Conservation (phyloP, 2,113 vertebrate species). For the Anseranas semipalmata region DNA sequence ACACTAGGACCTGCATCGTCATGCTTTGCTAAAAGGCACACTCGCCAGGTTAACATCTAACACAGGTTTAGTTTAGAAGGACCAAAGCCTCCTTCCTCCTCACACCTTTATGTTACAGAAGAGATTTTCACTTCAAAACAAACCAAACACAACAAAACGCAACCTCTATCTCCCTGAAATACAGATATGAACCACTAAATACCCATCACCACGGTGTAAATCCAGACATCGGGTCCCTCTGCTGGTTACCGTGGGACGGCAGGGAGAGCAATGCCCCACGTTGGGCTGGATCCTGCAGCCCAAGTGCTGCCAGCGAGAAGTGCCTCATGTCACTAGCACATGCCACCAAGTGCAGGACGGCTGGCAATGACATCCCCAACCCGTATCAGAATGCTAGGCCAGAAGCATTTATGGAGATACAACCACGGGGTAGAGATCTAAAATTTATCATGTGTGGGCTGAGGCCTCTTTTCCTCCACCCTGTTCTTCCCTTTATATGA, state of each 20-base stretch:
- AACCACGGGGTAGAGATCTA: neutral
- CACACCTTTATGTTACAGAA: neutral
- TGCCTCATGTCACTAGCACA: neutral
- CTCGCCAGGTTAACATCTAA: neutral
- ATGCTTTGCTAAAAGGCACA: neutral
- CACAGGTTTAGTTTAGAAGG: neutral
- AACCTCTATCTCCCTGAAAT: neutral
- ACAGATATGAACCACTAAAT: neutral
- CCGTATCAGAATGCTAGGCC: neutral
- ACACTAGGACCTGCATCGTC: neutral
- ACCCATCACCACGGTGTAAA: neutral
- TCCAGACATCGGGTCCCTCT: constrained; percentile 36
- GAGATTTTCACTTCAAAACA: neutral
- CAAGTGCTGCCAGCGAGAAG: neutral
- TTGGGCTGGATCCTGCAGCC: neutral
- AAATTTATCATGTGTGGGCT: neutral
- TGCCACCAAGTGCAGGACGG: fast-evolving
- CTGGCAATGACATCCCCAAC: neutral
- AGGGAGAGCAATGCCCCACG: neutral
- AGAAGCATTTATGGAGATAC: neutral
- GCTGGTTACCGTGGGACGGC: constrained; percentile 18
- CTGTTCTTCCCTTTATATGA: neutral
- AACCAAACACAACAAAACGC: neutral
- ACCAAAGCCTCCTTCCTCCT: neutral
- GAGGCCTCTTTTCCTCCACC: neutral